phyloP scores from a whole-genome alignment of 1,140 invertebrate genomes.

The Pseudoatta argentina region DNA sequence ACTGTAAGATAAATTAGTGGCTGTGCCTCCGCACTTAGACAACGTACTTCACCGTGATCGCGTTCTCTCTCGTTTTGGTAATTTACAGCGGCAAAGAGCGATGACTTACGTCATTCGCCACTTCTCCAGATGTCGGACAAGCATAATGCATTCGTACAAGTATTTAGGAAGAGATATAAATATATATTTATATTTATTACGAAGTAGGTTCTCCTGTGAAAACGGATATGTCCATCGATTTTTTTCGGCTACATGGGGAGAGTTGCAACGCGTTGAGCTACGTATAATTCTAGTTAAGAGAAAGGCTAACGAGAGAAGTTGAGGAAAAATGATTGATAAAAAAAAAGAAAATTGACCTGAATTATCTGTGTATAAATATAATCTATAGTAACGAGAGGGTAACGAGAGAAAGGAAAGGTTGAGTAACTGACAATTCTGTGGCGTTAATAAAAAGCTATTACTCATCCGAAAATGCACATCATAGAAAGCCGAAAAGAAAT shows the following conservation, averaged over 20 bases:
- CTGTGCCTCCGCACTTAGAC: constrained; percentile 68
- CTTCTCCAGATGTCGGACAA: constrained; percentile 51
- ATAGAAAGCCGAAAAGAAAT: constrained; percentile 77
- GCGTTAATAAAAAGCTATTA: constrained; percentile 71
- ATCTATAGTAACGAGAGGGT: constrained; percentile 37
- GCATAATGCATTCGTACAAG: constrained; percentile 21
- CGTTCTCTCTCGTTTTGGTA: constrained; percentile 39
- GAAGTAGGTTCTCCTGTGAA: constrained; percentile 15
- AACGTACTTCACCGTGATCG: constrained; percentile 38
- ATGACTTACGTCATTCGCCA: constrained; percentile 22
- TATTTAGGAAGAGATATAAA: constrained; percentile 43
- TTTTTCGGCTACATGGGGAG: constrained; percentile 9
- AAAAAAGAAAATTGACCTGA: constrained; percentile 36
- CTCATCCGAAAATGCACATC: constrained; percentile 79
- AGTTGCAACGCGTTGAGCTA: constrained; percentile 10
- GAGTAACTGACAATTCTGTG: constrained; percentile 66
- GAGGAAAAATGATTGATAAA: background rate
- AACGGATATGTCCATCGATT: constrained; percentile 64
- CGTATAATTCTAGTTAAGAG: constrained; percentile 26
- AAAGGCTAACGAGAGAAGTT: constrained; percentile 2
- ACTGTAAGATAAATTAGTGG: constrained; percentile 57
- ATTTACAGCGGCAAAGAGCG: constrained; percentile 1
- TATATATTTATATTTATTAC: constrained; percentile 64
- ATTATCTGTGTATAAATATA: constrained; percentile 61
- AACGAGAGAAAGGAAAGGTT: constrained; percentile 50